These are phyloP conservation scores for Charanyca ferruginea DNA, from an alignment of 2,888 invertebrate species.

Conservation along the genomic window DNA sequence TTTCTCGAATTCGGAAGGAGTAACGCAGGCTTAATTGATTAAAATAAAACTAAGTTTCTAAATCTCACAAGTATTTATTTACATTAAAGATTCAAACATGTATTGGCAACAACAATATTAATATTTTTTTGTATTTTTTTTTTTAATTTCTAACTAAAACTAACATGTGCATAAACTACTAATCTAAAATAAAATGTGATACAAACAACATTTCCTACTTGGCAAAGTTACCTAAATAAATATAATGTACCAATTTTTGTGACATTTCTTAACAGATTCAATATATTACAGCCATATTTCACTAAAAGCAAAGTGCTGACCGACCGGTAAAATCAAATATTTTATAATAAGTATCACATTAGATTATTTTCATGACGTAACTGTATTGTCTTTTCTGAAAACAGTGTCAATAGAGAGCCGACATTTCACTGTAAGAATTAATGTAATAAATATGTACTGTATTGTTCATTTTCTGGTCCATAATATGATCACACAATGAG, in stretches of 20 bases:
- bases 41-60: too few relatives aligned
- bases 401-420: background rate
- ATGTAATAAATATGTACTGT: constrained; percentile 13
- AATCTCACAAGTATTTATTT: too few relatives aligned
- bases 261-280: constrained; percentile 76
- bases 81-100: too few relatives aligned
- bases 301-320: constrained; percentile 71
- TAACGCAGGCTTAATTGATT: too few relatives aligned
- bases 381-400: constrained; percentile 34
- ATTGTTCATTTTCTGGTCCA: constrained; percentile 29
- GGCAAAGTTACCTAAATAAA: constrained; percentile 52
- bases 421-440: constrained; percentile 3
- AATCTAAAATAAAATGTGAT: constrained; percentile 19
- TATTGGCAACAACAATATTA: too few relatives aligned
- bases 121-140: too few relatives aligned
- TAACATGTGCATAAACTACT: constrained; percentile 3
- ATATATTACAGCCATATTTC: constrained; percentile 73
- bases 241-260: constrained; percentile 53
- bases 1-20: background rate
- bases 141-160: too few relatives aligned
- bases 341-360: constrained; percentile 56
- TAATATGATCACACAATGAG: constrained; percentile 44
- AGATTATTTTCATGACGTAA: constrained; percentile 54
- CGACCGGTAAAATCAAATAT: constrained; percentile 57
- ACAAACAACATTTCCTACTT: constrained; percentile 15